Percentiles rank a stretch among this genome's conserved stretches.
Evolutionary conservation across 1,140 invertebrate genomes (phyloP).

Genomic region (Aradophagus sp.): DNA sequence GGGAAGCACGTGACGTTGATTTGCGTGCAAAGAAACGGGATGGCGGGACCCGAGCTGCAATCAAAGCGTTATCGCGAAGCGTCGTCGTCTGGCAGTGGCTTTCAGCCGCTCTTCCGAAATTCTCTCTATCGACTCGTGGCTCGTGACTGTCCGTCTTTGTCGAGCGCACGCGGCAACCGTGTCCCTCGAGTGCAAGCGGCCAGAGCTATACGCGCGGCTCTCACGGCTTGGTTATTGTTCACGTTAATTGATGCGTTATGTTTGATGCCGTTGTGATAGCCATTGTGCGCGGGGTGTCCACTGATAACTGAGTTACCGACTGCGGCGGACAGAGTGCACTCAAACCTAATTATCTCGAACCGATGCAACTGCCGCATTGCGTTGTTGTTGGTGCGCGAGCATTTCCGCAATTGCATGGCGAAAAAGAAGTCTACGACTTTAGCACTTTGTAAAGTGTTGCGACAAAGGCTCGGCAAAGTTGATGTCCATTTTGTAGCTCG

Average conservation of each 20-base stretch:
- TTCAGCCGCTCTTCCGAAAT: slow-evolving; percentile 54
- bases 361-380: slow-evolving; percentile 74
- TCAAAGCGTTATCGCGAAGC: slow-evolving; percentile 48
- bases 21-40: slow-evolving; percentile 33
- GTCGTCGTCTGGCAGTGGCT: slow-evolving; percentile 37
- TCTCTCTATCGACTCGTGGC: slow-evolving; percentile 48
- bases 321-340: slow-evolving; percentile 75
- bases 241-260: slow-evolving; percentile 77
- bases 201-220: slow-evolving; percentile 48
- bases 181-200: slow-evolving; percentile 51
- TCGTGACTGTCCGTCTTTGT: slow-evolving; percentile 28
- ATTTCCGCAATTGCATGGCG: slow-evolving; percentile 57
- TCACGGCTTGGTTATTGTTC: slow-evolving; percentile 72
- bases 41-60: slow-evolving; percentile 28
- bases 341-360: slow-evolving; percentile 76
- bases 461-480: too few species aligned
- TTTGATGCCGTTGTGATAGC: slow-evolving; percentile 76
- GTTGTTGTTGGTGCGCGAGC: slow-evolving; percentile 63
- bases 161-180: slow-evolving; percentile 20
- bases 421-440: too few species aligned
- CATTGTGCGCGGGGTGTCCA: slow-evolving; percentile 74
- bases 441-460: too few species aligned
- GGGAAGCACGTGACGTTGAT: background rate
- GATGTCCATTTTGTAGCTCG: too few species aligned
- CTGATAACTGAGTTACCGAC: slow-evolving; percentile 77